Evolutionary conservation across 2,797 vertebrate genomes (phyloP).

Genomic region (Morus bassanus): DNA sequence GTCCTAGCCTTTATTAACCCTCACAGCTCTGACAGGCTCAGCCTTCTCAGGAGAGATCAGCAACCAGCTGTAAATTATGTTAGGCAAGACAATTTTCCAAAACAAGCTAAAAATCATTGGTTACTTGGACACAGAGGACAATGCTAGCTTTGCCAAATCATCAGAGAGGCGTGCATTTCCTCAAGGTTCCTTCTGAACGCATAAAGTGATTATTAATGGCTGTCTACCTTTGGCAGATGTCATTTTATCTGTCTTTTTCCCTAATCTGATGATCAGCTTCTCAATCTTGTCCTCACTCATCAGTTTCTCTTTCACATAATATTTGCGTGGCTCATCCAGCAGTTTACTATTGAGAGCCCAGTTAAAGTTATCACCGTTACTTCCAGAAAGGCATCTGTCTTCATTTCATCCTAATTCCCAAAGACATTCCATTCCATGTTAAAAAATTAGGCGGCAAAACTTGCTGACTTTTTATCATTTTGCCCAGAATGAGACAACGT

Average conservation of each 20-base stretch:
- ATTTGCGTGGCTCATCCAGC: background rate
- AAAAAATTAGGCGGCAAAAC: background rate
- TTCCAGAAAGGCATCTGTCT: background rate
- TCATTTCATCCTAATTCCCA: background rate
- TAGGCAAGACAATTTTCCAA: background rate
- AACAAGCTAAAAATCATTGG: background rate
- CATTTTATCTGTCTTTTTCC: background rate
- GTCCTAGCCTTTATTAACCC: background rate
- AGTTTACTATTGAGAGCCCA: background rate
- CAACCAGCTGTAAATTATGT: background rate
- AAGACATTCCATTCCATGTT: background rate
- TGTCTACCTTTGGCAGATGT: background rate
- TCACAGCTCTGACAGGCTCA: background rate
- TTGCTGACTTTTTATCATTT: background rate
- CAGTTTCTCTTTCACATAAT: background rate
- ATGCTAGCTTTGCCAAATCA: background rate
- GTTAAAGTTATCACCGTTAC: background rate
- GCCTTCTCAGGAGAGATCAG: background rate
- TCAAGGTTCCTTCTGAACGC: background rate
- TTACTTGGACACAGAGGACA: background rate
- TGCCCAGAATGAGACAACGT: background rate
- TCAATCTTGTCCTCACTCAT: background rate
- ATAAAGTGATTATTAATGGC: background rate
- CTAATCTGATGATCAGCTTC: background rate
- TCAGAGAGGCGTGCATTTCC: background rate